Evolutionary conservation across 2,888 invertebrate genomes (phyloP).

Genomic region (Anthophora plumipes): DNA sequence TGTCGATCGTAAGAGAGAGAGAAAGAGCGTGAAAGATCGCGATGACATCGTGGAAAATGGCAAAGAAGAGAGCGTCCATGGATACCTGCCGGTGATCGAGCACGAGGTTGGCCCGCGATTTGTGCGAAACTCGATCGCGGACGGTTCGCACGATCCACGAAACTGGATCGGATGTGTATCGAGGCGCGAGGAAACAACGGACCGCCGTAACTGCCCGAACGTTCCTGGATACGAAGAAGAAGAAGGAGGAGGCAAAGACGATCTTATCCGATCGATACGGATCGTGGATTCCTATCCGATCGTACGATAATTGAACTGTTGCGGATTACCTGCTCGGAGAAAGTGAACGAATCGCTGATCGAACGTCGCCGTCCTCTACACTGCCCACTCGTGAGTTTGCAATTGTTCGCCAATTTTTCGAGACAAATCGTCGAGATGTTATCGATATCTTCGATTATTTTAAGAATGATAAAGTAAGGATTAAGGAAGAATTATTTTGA

Average conservation of each 20-base stretch:
- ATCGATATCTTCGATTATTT: neutral
- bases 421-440: slow-evolving; percentile 24
- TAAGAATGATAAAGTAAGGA: no score
- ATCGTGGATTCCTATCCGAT: slow-evolving; percentile 61
- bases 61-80: slow-evolving; percentile 8
- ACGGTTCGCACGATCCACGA: slow-evolving; percentile 75
- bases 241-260: slow-evolving; percentile 8
- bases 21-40: neutral
- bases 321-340: slow-evolving; percentile 39
- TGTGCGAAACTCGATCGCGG: slow-evolving; percentile 74
- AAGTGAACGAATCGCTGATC: slow-evolving; percentile 55
- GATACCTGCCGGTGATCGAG: slow-evolving; percentile 57
- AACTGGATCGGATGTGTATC: slow-evolving; percentile 74
- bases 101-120: slow-evolving; percentile 66
- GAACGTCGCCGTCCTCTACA: slow-evolving; percentile 27
- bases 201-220: slow-evolving; percentile 56
- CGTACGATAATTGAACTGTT: slow-evolving; percentile 59
- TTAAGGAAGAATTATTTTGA: no score
- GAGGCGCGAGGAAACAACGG: slow-evolving; percentile 62
- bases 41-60: slow-evolving; percentile 5
- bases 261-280: slow-evolving; percentile 65
- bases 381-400: slow-evolving; percentile 15
- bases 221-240: slow-evolving; percentile 21
- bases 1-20: neutral
- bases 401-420: slow-evolving; percentile 21